phyloP scores from a whole-genome alignment of 1,140 invertebrate species.

The Antheraea pernyi region DNA sequence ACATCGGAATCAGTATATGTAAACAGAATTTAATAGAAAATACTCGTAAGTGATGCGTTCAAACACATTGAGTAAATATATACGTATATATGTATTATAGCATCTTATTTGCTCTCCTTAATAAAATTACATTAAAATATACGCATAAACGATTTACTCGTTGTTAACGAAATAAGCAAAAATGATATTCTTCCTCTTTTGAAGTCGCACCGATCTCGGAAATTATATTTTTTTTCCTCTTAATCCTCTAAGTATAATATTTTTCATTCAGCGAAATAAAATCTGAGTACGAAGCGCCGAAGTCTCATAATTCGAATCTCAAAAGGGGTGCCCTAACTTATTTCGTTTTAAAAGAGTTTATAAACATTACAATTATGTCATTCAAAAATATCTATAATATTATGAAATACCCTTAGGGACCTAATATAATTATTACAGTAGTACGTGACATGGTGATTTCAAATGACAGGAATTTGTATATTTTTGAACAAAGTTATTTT shows the following conservation, averaged over 20 bases:
- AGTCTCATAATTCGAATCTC: not conserved
- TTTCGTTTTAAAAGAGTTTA: not conserved
- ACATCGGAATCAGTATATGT: not conserved
- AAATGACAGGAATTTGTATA: too few relatives aligned
- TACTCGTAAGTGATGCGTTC: not conserved
- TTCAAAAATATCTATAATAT: too few relatives aligned
- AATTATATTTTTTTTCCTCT: conserved; percentile 40
- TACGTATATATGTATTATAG: not conserved
- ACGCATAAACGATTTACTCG: conserved; percentile 23
- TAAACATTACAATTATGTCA: not conserved
- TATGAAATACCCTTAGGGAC: too few relatives aligned
- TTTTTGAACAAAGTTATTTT: too few relatives aligned
- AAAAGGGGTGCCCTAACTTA: not conserved
- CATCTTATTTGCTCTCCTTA: conserved; percentile 19
- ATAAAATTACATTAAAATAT: conserved; percentile 31
- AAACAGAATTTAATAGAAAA: not conserved
- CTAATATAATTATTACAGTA: too few relatives aligned
- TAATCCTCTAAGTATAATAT: conserved; percentile 41
- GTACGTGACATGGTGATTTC: too few relatives aligned
- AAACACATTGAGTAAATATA: not conserved
- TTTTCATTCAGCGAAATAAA: conserved; percentile 29
- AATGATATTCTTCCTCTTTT: conserved; percentile 31
- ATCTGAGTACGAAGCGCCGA: conserved; percentile 4
- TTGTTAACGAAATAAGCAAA: conserved; percentile 26
- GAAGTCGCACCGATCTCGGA: conserved; percentile 40